phyloP scores from a whole-genome alignment of 53 echinoderm and acorn worm genomes.

The Stichopus horrens region DNA sequence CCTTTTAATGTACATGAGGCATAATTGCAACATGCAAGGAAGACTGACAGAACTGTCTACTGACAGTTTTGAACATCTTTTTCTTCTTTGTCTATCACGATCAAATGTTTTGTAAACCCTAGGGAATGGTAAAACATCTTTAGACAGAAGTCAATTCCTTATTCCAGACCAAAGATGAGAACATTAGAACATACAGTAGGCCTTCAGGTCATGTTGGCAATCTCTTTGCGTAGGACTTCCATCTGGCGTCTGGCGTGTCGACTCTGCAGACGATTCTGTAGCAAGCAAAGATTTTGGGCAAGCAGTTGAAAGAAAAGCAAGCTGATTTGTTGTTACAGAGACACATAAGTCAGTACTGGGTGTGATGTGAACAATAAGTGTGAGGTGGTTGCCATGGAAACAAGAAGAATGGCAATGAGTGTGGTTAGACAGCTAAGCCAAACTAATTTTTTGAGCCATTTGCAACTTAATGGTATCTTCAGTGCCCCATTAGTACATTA shows the following conservation, averaged over 20 bases:
- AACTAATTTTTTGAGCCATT: too few relatives aligned
- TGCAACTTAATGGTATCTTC: too few relatives aligned
- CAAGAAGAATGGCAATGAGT: not conserved
- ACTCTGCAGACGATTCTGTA: slow-evolving; percentile 57
- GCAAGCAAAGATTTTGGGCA: slow-evolving; percentile 32
- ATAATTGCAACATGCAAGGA: too few relatives aligned
- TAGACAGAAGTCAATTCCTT: not conserved
- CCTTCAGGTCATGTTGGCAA: slow-evolving; percentile 62
- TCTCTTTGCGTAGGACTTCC: slow-evolving; percentile 59
- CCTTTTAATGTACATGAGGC: too few relatives aligned
- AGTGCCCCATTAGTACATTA: too few relatives aligned
- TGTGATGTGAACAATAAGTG: not conserved
- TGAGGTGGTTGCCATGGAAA: not conserved
- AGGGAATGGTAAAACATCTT: too few relatives aligned
- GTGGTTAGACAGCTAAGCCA: too few relatives aligned
- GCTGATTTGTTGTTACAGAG: not conserved
- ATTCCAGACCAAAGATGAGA: not conserved
- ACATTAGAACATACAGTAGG: slow-evolving; percentile 64
- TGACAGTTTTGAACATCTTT: too few relatives aligned
- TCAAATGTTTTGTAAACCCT: too few relatives aligned
- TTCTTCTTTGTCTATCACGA: too few relatives aligned
- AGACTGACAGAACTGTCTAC: too few relatives aligned
- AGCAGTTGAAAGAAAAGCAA: slow-evolving; percentile 11
- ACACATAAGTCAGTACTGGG: not conserved
- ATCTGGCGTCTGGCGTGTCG: slow-evolving; percentile 64